Conservation (phyloP, 2,113 vertebrate genomes). For the Ondatra zibethicus region DNA sequence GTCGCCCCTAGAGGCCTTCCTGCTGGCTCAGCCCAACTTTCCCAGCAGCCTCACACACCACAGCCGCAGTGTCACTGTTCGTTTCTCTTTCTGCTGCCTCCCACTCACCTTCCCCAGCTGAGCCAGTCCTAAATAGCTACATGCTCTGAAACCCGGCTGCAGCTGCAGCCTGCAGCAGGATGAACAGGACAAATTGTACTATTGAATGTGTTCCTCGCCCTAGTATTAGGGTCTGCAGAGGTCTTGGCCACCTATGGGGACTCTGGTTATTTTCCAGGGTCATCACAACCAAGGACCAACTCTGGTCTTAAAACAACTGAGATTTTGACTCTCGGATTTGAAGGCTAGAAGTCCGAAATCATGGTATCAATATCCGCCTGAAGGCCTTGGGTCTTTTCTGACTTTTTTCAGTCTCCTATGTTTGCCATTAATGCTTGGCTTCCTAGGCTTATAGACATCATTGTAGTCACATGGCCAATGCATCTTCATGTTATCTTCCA, state of each 20-base stretch:
- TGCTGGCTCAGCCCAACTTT: background rate
- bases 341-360: background rate
- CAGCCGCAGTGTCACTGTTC: background rate
- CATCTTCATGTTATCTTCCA: background rate
- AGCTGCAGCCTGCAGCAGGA: background rate
- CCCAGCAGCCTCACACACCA: background rate
- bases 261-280: background rate
- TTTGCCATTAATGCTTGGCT: background rate
- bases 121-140: background rate
- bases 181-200: background rate
- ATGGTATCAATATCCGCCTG: background rate
- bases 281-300: background rate
- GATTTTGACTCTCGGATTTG: background rate
- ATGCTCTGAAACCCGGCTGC: background rate
- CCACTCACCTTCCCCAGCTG: slow-evolving; percentile 31
- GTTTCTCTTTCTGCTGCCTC: slow-evolving; percentile 39
- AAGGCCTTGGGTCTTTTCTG: background rate
- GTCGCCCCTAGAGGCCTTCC: background rate
- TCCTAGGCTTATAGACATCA: background rate
- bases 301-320: background rate
- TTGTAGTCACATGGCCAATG: background rate
- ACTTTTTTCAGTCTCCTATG: background rate
- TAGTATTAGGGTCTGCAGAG: background rate
- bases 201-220: background rate
- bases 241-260: background rate